These are phyloP conservation scores for Periphyllus acericola DNA, from an alignment of 2,888 invertebrate genomes.

Conservation along the genomic window DNA sequence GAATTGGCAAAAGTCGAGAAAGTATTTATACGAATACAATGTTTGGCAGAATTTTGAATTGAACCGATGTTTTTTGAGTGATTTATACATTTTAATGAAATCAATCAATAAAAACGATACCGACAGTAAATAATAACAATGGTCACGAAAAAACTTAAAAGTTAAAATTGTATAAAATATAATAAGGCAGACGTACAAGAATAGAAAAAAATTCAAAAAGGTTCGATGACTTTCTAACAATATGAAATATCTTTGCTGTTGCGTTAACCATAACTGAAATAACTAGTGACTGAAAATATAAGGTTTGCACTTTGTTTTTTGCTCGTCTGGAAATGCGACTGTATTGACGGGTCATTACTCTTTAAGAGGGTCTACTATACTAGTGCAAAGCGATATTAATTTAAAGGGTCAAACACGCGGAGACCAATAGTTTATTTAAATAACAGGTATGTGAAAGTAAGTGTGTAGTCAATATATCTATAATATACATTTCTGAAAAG, in stretches of 20 bases:
- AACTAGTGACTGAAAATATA: not conserved
- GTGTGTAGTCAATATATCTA: not conserved
- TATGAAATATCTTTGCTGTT: not conserved
- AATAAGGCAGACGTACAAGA: not conserved
- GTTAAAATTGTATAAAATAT: not conserved
- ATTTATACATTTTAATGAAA: not conserved
- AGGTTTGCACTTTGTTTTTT: not conserved
- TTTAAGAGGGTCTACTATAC: not conserved
- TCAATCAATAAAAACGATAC: not conserved
- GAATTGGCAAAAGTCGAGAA: too few species aligned
- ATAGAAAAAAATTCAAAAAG: not conserved
- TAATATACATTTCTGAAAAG: slow-evolving; percentile 1
- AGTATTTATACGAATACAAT: too few species aligned
- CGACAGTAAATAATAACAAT: too few species aligned
- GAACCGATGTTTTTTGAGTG: not conserved
- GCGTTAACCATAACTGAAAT: not conserved
- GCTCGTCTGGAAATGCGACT: not conserved
- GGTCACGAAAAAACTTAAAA: too few species aligned
- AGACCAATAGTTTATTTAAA: slow-evolving; percentile 3
- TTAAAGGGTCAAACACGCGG: slow-evolving; percentile 31
- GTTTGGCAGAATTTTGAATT: not conserved
- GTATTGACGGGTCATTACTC: slow-evolving; percentile 4
- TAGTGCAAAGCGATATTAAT: slow-evolving; percentile 9
- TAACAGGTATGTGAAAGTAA: not conserved
- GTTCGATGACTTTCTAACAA: not conserved